These are phyloP conservation scores for Frankliniella intonsa DNA, from an alignment of 2,888 invertebrate genomes.

Conservation along the genomic window DNA sequence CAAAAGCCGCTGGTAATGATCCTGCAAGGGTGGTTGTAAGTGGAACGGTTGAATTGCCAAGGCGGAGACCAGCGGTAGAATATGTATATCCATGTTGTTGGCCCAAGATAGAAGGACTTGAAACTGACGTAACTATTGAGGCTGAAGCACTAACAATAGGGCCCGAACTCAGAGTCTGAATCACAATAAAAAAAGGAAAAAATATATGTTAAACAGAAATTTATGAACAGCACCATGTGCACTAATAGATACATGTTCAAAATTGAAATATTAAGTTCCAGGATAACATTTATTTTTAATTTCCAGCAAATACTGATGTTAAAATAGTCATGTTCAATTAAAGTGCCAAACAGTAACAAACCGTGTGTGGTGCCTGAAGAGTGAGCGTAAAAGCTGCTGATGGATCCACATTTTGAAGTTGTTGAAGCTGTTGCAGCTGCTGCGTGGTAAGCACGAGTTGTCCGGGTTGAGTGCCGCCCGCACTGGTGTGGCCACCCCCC, in stretches of 20 bases:
- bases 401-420: neutral
- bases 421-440: slow-evolving; percentile 14
- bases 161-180: slow-evolving; percentile 16
- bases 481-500: slow-evolving; percentile 23
- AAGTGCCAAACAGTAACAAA: neutral
- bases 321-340: neutral
- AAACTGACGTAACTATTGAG: neutral
- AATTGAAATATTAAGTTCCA: too few species aligned
- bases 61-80: neutral
- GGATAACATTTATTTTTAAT: neutral
- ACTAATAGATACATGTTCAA: too few species aligned
- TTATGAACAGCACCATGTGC: too few species aligned
- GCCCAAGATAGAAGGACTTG: neutral
- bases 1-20: neutral
- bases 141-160: slow-evolving; percentile 22
- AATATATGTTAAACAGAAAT: too few species aligned
- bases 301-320: neutral
- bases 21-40: neutral
- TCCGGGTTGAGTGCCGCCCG: slow-evolving; percentile 17
- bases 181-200: neutral
- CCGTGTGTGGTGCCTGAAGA: slow-evolving; percentile 10
- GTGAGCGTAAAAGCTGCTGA: neutral
- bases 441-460: neutral
- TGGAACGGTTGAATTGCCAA: neutral
- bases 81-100: slow-evolving; percentile 19